A percentile compares a stretch with the other conserved stretches of the same genome.
These are phyloP conservation scores for Florisuga fusca DNA, from an alignment of 2,797 vertebrate genomes.

Conservation along the genomic window DNA sequence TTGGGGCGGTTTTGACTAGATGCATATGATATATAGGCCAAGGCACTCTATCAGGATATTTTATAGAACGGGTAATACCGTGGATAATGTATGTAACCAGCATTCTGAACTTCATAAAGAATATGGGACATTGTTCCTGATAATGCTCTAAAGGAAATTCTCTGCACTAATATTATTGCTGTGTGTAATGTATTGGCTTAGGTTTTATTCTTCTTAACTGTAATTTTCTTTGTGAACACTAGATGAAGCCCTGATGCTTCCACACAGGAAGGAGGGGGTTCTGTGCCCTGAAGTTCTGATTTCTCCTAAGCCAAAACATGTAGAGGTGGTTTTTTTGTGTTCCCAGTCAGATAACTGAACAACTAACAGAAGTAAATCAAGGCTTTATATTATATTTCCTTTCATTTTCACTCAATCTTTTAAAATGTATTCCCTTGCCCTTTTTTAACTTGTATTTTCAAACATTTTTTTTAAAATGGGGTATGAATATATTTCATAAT, in stretches of 20 bases:
- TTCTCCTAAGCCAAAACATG: neutral
- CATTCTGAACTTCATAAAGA: neutral
- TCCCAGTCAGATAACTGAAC: neutral
- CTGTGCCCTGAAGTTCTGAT: neutral
- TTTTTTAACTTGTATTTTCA: neutral
- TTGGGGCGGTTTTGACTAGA: neutral
- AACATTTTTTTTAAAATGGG: neutral
- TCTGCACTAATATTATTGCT: neutral
- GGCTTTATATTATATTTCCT: neutral
- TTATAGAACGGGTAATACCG: too few species aligned
- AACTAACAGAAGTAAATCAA: neutral
- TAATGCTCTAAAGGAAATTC: neutral
- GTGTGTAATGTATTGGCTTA: neutral
- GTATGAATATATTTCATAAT: too few species aligned
- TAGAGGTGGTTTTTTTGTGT: neutral
- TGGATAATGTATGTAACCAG: neutral
- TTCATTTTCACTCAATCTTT: neutral
- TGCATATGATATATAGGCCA: neutral
- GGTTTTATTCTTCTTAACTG: neutral
- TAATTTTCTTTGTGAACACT: slow-evolving; percentile 33
- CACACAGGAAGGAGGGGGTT: neutral
- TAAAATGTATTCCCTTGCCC: neutral
- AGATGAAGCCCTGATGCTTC: slow-evolving; percentile 52
- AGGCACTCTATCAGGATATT: neutral
- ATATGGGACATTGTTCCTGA: neutral